Evolutionary conservation across 23 tunicate species (phyloP).

Genomic region (Oikopleura dioica): DNA sequence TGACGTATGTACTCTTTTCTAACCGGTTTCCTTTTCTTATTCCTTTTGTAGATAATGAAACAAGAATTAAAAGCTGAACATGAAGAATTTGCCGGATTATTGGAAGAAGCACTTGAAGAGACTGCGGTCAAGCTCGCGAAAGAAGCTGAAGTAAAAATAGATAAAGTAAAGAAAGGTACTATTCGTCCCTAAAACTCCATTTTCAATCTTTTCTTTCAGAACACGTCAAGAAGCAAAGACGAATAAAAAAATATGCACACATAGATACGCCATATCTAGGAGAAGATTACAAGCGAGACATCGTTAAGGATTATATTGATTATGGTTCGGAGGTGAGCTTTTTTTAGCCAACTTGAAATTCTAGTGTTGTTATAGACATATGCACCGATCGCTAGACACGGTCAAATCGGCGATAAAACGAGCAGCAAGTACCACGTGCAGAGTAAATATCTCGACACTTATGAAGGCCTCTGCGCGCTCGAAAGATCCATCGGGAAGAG

Average conservation of each 20-base stretch:
- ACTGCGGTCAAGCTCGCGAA: conserved; percentile 54
- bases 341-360: conserved; percentile 40
- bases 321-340: conserved; percentile 56
- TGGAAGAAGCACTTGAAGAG: conserved; percentile 69
- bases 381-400: conserved; percentile 74
- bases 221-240: conserved; percentile 33
- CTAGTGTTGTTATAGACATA: conserved; percentile 75
- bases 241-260: not conserved
- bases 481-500: conserved; percentile 48
- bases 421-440: conserved; percentile 70
- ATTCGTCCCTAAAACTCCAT: not conserved
- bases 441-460: conserved; percentile 59
- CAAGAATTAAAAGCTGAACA: too few species aligned
- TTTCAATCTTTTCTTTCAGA: conserved; percentile 12
- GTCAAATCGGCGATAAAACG: too few species aligned
- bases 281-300: conserved; percentile 32
- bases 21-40: too few species aligned
- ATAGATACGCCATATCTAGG: conserved; percentile 33
- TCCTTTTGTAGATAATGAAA: too few species aligned
- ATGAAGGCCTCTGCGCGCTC: conserved; percentile 51
- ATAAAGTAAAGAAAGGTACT: conserved; percentile 44
- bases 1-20: too few species aligned
- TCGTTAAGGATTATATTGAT: conserved; percentile 36
- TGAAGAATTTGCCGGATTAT: conserved; percentile 59
- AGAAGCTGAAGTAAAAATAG: conserved; percentile 39